Base-by-base conservation (phyloP, 2,797 vertebrate genomes). In the Pampus argenteus region DNA sequence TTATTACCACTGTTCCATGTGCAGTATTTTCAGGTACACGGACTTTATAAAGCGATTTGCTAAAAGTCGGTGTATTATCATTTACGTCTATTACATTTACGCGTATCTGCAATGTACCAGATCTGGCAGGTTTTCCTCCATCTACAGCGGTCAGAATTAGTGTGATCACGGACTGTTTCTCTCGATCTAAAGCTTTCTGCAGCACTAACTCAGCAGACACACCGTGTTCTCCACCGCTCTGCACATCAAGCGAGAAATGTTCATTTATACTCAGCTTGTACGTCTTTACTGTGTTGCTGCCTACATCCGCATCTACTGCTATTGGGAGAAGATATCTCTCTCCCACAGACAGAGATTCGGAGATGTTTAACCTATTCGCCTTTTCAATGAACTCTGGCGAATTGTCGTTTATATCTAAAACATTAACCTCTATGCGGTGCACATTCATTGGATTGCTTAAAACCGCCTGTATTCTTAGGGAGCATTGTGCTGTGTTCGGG, bases 121-220 rank as follows among this genome's bases (percentile, higher is more conserved):
- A 90, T 73, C 88, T 86, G 0, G 90, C 74, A 2, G 95, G 95
- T 68, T 94, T 93, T 0, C 95, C 95, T 8, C 95, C 94, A 11
- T 96, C 96, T 1, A 93, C 0, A 5, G 94, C 95, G 0, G 86
- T 95, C 9, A 96, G 38, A 0, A 89, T 0, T 0, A 96, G 85
- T 0, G 34, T 76, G n/a, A 95, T 45, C 0, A 86, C 57, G 0
- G 90, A 26, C 65, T 92, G 88, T 62, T 94, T 91, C 48, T 96
- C 95, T 61, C 94, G 64, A 26, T 96, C 95, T 79, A 97, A 86
- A 31, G 91, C 42, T 73, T 92, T 95, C 56, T 95, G 88, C 22
- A 96, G 54, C 3, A 93, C 77, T 49, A 96, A 61, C 66, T 95
- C 94, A 0, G 94, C 92, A 28, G 87, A 93, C 59, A 92, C 88